These are phyloP conservation scores for Boleophthalmus pectinirostris DNA, from an alignment of 2,113 vertebrate species.

Conservation along the genomic window DNA sequence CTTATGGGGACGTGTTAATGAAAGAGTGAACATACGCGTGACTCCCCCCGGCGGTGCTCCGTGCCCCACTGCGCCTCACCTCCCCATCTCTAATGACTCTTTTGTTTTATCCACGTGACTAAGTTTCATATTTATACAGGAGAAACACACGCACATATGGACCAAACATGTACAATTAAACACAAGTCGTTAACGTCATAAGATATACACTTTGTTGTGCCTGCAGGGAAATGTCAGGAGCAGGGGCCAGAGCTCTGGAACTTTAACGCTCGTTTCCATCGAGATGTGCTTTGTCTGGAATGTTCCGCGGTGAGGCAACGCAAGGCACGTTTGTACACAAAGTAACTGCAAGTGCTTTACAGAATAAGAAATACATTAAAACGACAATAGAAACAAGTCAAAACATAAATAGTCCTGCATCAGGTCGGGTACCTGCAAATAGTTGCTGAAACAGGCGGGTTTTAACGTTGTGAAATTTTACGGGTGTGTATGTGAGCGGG, in stretches of 20 bases:
- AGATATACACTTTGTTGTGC: neutral
- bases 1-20: conserved; percentile 44
- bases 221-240: neutral
- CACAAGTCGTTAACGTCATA: neutral
- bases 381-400: too few species aligned
- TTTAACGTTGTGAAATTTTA: too few species aligned
- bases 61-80: conserved; percentile 23
- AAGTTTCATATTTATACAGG: neutral
- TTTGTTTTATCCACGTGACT: conserved; percentile 7
- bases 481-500: too few species aligned
- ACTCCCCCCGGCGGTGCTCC: conserved; percentile 49
- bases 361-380: too few species aligned
- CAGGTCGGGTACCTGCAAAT: too few species aligned
- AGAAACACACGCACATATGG: neutral
- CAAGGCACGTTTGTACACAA: too few species aligned
- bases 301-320: too few species aligned
- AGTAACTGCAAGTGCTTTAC: too few species aligned
- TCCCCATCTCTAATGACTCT: conserved; percentile 32
- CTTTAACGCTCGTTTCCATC: too few species aligned
- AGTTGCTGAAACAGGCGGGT: too few species aligned
- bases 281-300: too few species aligned
- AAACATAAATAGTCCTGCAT: too few species aligned
- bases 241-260: neutral
- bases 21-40: conserved; percentile 37
- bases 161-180: neutral